Conservation (phyloP, 2,888 invertebrate species). For the Galerucella calmariensis region DNA sequence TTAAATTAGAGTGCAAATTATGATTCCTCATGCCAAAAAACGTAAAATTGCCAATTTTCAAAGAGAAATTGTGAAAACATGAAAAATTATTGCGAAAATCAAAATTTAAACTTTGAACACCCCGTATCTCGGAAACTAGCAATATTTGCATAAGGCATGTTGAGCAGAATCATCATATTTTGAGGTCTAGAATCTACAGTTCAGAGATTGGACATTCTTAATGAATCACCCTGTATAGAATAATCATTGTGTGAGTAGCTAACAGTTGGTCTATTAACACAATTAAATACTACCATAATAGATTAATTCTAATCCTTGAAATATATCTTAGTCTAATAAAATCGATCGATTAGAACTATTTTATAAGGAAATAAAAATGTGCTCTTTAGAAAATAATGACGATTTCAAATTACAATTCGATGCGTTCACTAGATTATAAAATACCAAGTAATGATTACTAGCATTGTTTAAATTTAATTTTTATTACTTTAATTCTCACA, state of each 20-base stretch:
- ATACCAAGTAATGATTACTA: conserved; percentile 3
- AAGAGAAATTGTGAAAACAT: no score
- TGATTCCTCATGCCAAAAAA: no score
- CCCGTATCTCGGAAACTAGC: no score
- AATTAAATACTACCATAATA: conserved; percentile 26
- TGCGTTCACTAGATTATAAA: neutral
- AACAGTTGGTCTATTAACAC: conserved; percentile 25
- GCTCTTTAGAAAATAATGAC: neutral
- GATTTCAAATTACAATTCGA: neutral
- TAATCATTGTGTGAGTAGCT: conserved; percentile 8
- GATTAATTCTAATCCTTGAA: conserved; percentile 30
- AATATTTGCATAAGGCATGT: no score
- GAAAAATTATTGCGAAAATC: no score
- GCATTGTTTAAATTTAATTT: neutral
- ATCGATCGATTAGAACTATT: conserved; percentile 10
- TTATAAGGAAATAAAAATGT: conserved; percentile 18
- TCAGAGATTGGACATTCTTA: no score
- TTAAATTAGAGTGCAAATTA: no score
- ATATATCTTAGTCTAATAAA: conserved; percentile 10
- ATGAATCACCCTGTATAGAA: neutral
- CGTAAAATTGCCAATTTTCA: no score
- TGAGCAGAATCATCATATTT: no score
- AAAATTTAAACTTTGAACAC: no score
- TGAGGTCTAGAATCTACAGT: no score
- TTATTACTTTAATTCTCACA: neutral